Evolutionary conservation across 1,140 invertebrate species (phyloP).

Genomic region (Heliconius himera): DNA sequence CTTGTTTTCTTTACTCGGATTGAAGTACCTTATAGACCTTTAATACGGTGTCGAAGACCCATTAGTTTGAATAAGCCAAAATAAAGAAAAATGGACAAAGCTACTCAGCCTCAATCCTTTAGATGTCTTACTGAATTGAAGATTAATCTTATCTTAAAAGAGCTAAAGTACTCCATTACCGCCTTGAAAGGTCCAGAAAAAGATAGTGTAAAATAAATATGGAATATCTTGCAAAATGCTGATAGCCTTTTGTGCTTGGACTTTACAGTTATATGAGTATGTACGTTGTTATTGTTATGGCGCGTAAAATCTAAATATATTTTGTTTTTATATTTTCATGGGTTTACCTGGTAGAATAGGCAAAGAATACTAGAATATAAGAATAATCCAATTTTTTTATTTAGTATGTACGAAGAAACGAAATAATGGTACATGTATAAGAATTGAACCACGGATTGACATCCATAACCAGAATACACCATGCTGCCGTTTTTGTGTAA

Average conservation of each 20-base stretch:
- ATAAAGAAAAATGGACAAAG: slow-evolving; percentile 47
- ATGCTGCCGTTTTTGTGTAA: neutral
- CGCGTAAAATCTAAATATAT: neutral
- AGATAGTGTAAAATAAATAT: slow-evolving; percentile 25
- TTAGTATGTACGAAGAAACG: too few relatives aligned
- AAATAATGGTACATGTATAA: too few relatives aligned
- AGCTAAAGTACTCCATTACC: slow-evolving; percentile 39
- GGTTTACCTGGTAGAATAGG: too few relatives aligned
- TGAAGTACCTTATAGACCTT: slow-evolving; percentile 37
- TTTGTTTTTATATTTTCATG: neutral
- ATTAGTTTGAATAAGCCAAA: slow-evolving; percentile 58
- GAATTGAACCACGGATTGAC: too few relatives aligned
- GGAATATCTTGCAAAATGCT: slow-evolving; percentile 21
- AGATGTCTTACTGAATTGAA: slow-evolving; percentile 35
- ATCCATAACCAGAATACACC: neutral
- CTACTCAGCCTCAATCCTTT: slow-evolving; percentile 26
- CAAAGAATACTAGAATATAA: too few relatives aligned
- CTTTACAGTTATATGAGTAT: neutral
- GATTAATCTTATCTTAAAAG: slow-evolving; percentile 43
- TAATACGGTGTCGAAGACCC: slow-evolving; percentile 57
- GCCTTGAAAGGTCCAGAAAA: slow-evolving; percentile 33
- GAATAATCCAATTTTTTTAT: too few relatives aligned
- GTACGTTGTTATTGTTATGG: neutral
- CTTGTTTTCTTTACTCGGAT: slow-evolving; percentile 29
- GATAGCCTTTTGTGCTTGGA: neutral